Evolutionary conservation across 2,113 vertebrate species (phyloP), one percentile per base, ranked within the genome.

Genomic region (Pholis gunnellus): DNA sequence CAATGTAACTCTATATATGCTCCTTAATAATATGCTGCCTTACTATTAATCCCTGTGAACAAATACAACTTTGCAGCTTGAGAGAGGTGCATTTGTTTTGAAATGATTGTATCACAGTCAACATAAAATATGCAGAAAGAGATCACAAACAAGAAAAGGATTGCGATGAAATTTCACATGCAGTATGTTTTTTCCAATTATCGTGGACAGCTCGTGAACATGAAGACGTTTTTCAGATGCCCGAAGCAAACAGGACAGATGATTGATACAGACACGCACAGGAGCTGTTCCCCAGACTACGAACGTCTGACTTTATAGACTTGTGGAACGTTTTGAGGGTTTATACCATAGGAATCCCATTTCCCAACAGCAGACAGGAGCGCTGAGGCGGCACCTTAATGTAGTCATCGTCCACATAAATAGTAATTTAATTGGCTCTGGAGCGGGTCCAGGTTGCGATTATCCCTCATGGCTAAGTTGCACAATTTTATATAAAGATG

Each of bases 151-250:
- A 70, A 80, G 8, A 29, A 75, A 31, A 42, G 69, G 44, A 74
- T 48, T 46, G 13, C n/a, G 9, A 63, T 64, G 3, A 36, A 25
- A 64, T 27, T 64, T 40, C 40, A 52, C 63, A 36, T 54, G 22
- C n/a, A 25, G 29, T 56, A 36, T 22, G 22, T 66, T 71, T 65
- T 65, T n/a, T 22, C 60, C 40, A 72, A 72, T 80, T 56, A 76
- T 69, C 20, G 52, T 44, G 9, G 38, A 57, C n/a, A 73, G 29
- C 46, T n/a, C 71, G 64, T 54, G 29, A 80, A 52, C 40, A 27
- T 15, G 25, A 65, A 34, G 34, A 78, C 15, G 34, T 61, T 78
- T 60, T 18, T 72, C 18, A 20, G 73, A 71, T 64, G 66, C 54
- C 36, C 1, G 18, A 75, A n/a, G 63, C 72, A 59, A 73, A 73